A percentile compares a stretch with the other conserved stretches of the same genome.
These are phyloP conservation scores for Silurus meridionalis DNA, from an alignment of 2,113 vertebrate species.

Conservation along the genomic window DNA sequence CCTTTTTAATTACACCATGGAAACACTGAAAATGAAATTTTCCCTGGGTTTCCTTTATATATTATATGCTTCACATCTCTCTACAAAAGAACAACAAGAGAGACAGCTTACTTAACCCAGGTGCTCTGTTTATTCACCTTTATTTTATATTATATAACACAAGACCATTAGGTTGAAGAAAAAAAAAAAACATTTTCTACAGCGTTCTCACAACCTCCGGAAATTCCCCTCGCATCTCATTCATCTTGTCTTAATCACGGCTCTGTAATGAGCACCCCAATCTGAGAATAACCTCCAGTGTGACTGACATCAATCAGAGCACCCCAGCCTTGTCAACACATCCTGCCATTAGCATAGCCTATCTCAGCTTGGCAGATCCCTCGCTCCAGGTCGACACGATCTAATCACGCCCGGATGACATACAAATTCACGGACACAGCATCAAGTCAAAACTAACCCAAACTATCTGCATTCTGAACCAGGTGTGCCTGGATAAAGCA, in stretches of 20 bases:
- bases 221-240: slow-evolving; percentile 21
- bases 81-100: background rate
- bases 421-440: slow-evolving; percentile 33
- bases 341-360: slow-evolving; percentile 41
- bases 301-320: slow-evolving; percentile 41
- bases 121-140: slow-evolving; percentile 22
- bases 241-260: slow-evolving; percentile 42
- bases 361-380: slow-evolving; percentile 34
- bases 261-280: slow-evolving; percentile 41
- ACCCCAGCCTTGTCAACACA: slow-evolving; percentile 38
- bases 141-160: background rate
- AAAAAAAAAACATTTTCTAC: background rate
- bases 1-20: background rate
- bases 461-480: slow-evolving; percentile 19
- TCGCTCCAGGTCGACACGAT: slow-evolving; percentile 19
- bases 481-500: background rate
- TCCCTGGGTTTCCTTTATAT: background rate
- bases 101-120: background rate
- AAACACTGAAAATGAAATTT: background rate
- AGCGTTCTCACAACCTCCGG: background rate
- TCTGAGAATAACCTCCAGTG: slow-evolving; percentile 40
- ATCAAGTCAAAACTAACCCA: background rate
- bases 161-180: slow-evolving; percentile 20
- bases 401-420: slow-evolving; percentile 23
- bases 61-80: background rate